Percentiles rank a stretch among this genome's conserved stretches.
Conservation (phyloP, 2,797 vertebrate species). For the Streptopelia turtur region DNA sequence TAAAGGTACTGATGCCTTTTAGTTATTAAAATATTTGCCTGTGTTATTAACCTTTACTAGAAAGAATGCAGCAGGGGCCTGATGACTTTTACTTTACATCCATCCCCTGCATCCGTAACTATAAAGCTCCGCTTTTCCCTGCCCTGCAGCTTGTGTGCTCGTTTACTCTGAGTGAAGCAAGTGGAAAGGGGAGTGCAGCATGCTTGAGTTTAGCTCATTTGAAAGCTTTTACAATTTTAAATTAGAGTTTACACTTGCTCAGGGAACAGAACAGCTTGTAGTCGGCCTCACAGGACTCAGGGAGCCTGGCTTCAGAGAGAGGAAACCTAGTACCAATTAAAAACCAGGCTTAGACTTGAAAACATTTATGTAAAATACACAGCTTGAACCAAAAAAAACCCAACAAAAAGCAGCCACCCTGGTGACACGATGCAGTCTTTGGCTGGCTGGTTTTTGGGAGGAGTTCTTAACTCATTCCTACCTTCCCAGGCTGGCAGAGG, state of each 20-base stretch:
- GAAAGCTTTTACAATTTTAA: conserved; percentile 40
- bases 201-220: conserved; percentile 35
- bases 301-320: conserved; percentile 42
- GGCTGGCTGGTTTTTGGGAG: not conserved
- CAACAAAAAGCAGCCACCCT: not conserved
- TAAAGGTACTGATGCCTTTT: not conserved
- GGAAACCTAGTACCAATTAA: conserved; percentile 41
- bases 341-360: conserved; percentile 45
- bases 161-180: not conserved
- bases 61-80: not conserved
- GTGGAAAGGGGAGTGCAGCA: not conserved
- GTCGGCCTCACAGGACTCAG: conserved; percentile 21
- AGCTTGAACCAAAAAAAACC: not conserved
- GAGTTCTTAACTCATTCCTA: not conserved
- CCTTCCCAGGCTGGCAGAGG: not conserved
- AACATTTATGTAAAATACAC: not conserved
- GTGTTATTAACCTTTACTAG: not conserved
- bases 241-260: conserved; percentile 44
- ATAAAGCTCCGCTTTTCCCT: not conserved
- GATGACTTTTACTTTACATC: not conserved
- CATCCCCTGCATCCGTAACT: not conserved
- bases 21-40: not conserved
- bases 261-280: conserved; percentile 56
- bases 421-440: not conserved
- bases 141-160: not conserved